Evolutionary conservation across 2,113 vertebrate genomes (phyloP).

Genomic region (Oncorhynchus keta): DNA sequence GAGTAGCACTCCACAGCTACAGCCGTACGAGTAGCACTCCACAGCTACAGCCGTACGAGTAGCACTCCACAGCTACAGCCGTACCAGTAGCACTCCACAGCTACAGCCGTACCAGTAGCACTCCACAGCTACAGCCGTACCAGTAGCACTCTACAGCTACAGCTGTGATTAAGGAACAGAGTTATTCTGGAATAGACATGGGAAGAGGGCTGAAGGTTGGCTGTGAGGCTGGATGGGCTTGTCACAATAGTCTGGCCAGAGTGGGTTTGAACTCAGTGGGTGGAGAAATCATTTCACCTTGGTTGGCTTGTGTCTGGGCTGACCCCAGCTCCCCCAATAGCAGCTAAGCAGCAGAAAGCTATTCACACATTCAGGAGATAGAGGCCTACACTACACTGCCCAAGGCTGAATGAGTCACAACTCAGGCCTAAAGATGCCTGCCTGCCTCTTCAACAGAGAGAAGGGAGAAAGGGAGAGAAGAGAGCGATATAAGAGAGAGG

Average conservation of each 20-base stretch:
- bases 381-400: neutral
- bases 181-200: too few species aligned
- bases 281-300: neutral
- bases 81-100: too few species aligned
- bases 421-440: constrained; percentile 41
- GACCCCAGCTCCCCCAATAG: constrained; percentile 41
- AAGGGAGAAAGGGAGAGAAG: constrained; percentile 8
- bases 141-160: too few species aligned
- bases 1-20: too few species aligned
- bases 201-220: neutral
- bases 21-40: too few species aligned
- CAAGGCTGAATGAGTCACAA: constrained; percentile 8
- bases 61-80: too few species aligned
- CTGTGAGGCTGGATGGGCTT: constrained; percentile 1
- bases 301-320: constrained; percentile 27
- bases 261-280: constrained; percentile 27
- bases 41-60: too few species aligned
- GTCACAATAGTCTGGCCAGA: neutral
- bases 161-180: too few species aligned
- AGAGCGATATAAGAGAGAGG: neutral
- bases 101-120: too few species aligned
- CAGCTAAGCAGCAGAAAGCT: constrained; percentile 55
- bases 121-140: too few species aligned
- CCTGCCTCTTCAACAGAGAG: neutral
- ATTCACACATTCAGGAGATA: constrained; percentile 53